phyloP scores from a whole-genome alignment of 2,888 invertebrate species.

The Amiota mariae region DNA sequence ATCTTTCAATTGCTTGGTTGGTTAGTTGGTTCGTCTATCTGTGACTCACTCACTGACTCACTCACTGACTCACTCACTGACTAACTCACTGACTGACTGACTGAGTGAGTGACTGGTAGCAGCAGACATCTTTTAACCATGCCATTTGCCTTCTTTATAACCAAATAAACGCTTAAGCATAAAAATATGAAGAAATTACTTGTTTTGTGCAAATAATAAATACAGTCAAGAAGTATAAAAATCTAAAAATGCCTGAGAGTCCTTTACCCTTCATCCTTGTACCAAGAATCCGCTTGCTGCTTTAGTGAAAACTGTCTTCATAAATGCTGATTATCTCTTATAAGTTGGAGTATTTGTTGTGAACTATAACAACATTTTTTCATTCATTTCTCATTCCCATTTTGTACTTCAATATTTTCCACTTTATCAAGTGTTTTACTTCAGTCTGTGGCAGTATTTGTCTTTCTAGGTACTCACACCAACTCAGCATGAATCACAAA shows the following conservation, averaged over 20 bases:
- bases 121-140: neutral
- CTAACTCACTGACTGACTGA: too few species aligned
- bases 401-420: neutral
- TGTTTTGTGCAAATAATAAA: constrained; percentile 41
- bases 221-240: constrained; percentile 31
- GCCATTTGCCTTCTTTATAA: constrained; percentile 36
- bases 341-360: constrained; percentile 16
- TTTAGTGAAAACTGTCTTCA: constrained; percentile 43
- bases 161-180: constrained; percentile 60
- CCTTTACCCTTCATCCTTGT: neutral
- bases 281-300: too few species aligned
- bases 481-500: neutral
- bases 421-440: constrained; percentile 6
- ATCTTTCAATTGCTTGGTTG: too few species aligned
- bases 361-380: constrained; percentile 30
- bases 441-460: constrained; percentile 40
- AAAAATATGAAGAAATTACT: constrained; percentile 61
- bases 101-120: neutral
- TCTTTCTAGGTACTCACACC: constrained; percentile 42
- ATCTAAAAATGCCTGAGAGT: constrained; percentile 2
- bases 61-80: too few species aligned
- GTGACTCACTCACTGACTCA: too few species aligned
- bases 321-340: constrained; percentile 61
- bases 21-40: neutral
- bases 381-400: constrained; percentile 3